Percentiles rank a stretch among this genome's conserved stretches.
These are phyloP conservation scores for Halcyon smyrnensis DNA, from an alignment of 2,797 vertebrate genomes.

Conservation along the genomic window DNA sequence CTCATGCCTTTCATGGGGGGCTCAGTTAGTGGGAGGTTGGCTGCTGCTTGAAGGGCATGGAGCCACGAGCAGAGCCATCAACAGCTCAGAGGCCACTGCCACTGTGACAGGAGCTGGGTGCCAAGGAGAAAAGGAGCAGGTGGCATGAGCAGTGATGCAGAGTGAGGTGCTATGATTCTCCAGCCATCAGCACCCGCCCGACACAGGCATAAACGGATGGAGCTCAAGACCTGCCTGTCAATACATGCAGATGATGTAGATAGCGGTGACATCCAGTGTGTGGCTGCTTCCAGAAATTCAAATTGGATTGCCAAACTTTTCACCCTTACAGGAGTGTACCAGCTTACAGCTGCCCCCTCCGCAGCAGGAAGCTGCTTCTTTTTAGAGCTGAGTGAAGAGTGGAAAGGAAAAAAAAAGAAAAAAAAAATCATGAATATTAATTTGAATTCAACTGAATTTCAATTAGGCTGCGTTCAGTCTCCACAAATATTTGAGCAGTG, in stretches of 20 bases:
- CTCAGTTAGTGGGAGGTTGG: neutral
- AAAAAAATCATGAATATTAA: constrained; percentile 59
- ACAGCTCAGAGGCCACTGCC: rapidly evolving
- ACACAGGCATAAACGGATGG: neutral
- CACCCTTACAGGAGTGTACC: constrained; percentile 24
- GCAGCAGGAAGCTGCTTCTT: constrained; percentile 30
- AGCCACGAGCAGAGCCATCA: neutral
- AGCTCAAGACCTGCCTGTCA: constrained; percentile 6
- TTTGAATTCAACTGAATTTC: constrained; percentile 55
- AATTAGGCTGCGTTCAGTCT: constrained; percentile 40
- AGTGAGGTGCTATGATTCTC: neutral
- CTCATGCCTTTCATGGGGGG: neutral
- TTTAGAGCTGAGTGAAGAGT: neutral
- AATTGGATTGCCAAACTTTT: constrained; percentile 26
- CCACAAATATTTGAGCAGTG: constrained; percentile 70
- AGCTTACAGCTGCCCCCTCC: constrained; percentile 53
- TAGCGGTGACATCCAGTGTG: neutral
- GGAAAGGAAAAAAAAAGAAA: neutral
- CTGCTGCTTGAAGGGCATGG: neutral
- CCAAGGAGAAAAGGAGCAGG: constrained; percentile 20
- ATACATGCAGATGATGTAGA: neutral
- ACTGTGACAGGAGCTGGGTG: neutral
- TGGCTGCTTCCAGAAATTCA: neutral
- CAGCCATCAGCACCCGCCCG: neutral
- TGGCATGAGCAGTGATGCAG: neutral